Evolutionary conservation across 2,797 vertebrate species (phyloP), one percentile per base, ranked within the genome.

Genomic region (Carapus acus): DNA sequence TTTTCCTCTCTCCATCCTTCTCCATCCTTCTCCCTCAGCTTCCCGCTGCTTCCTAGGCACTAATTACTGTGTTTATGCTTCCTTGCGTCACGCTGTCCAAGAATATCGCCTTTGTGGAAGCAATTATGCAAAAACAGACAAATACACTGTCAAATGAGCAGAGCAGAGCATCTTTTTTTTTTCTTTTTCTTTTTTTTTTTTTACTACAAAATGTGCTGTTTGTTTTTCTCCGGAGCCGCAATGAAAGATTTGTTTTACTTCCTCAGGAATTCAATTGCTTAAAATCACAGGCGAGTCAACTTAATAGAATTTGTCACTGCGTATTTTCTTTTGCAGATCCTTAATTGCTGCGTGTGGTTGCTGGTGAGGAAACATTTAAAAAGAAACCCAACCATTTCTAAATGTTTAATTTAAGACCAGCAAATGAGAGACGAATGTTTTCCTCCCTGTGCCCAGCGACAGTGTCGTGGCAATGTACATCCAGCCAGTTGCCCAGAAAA

Each of bases 51-150:
- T 81, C 55, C 57, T 66, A 46, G 54, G 50, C 58, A 36, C 65
- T 90, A 89, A 90, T 89, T 82, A 87, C 83, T 83, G 81, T 86
- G 77, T 86, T 90, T 85, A 74, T 74, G 64, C 60, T 65, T 62
- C 56, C 78, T 75, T 83, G 79, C 85, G 83, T 89, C 87, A 88
- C 52, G 47, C 63, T 65, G 65, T 63, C 79, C 80, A 81, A 78
- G 86, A 86, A 87, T 81, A 86, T 68, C 70, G 54, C 56, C 69
- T 65, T 76, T 82, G 61, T 73, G 73, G 62, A 76, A 65, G 77
- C 72, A 83, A 84, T 85, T 86, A 86, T 73, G 65, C 63, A 69
- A 71, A 69, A 78, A 60, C 31, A 78, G 71, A 78, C 53, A 65
- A 78, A 74, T 67, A 56, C 38, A 46, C 54, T 73, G 71, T 76